Conservation (phyloP, 2,797 vertebrate species). For the Cichlasoma orientale region DNA sequence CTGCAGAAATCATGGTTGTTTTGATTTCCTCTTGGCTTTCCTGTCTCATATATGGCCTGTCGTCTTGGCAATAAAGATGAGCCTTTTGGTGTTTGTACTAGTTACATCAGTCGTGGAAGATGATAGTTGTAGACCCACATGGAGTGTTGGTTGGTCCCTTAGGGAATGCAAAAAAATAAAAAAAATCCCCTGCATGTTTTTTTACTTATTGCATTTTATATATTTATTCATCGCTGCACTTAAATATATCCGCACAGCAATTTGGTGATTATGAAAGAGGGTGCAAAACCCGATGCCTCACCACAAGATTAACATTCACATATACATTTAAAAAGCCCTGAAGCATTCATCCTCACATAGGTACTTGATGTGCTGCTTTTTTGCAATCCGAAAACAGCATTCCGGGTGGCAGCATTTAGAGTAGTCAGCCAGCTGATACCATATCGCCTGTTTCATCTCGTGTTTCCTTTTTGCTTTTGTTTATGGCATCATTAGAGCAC, state of each 20-base stretch:
- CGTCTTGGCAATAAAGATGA: slow-evolving; percentile 31
- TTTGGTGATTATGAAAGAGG: background rate
- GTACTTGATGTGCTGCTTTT: background rate
- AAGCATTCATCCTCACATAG: background rate
- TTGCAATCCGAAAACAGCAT: background rate
- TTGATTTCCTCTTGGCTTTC: slow-evolving; percentile 38
- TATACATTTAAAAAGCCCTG: background rate
- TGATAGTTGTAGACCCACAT: slow-evolving; percentile 1
- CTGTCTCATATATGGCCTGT: slow-evolving; percentile 1
- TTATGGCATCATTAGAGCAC: slow-evolving; percentile 77
- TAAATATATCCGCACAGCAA: background rate
- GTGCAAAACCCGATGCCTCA: background rate
- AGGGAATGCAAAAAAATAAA: background rate
- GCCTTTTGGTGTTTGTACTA: slow-evolving; percentile 25
- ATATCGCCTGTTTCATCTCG: background rate
- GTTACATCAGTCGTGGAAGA: slow-evolving; percentile 6
- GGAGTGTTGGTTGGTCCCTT: background rate
- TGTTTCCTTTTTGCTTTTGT: slow-evolving; percentile 17
- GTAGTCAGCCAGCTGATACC: background rate
- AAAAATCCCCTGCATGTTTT: background rate
- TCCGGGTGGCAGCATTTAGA: background rate
- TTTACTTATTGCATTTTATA: background rate
- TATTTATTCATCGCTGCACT: background rate
- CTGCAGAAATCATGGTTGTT: slow-evolving; percentile 33
- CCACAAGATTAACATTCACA: background rate